phyloP scores from a whole-genome alignment of 2,888 invertebrate genomes.

The Anthophora plumipes region DNA sequence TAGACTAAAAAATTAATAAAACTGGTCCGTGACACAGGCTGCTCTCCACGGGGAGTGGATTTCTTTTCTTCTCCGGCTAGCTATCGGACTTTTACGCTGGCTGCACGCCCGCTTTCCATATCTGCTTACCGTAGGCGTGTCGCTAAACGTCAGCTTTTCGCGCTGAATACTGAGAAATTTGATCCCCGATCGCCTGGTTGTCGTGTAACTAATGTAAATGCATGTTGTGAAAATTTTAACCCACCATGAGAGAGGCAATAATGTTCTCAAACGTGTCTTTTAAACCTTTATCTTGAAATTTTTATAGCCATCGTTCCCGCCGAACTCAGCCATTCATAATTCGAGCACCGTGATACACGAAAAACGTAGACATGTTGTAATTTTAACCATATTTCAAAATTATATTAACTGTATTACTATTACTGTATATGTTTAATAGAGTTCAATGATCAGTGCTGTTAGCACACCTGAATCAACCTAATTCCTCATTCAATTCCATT shows the following conservation, averaged over 20 bases:
- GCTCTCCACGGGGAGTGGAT: constrained; percentile 26
- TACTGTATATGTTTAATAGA: too few species aligned
- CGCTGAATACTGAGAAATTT: constrained; percentile 45
- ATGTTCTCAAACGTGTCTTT: neutral
- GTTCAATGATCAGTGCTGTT: too few species aligned
- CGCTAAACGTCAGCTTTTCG: constrained; percentile 48
- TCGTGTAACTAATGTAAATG: constrained; percentile 14
- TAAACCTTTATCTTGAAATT: neutral
- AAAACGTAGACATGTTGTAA: too few species aligned
- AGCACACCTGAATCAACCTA: too few species aligned
- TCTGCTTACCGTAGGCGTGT: constrained; percentile 45
- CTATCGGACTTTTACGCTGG: constrained; percentile 45
- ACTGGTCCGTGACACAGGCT: constrained; percentile 49
- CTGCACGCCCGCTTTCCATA: constrained; percentile 39
- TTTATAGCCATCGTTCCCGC: neutral
- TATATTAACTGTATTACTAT: too few species aligned
- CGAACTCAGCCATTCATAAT: too few species aligned
- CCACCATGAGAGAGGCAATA: neutral
- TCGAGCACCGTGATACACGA: too few species aligned
- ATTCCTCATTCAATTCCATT: too few species aligned
- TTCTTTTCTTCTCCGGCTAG: constrained; percentile 38
- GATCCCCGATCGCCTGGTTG: constrained; percentile 19
- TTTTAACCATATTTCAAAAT: too few species aligned
- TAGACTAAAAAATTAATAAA: constrained; percentile 56
- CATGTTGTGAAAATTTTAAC: constrained; percentile 31